phyloP scores from a whole-genome alignment of 1,140 invertebrate species.

The Galendromus occidentalis region DNA sequence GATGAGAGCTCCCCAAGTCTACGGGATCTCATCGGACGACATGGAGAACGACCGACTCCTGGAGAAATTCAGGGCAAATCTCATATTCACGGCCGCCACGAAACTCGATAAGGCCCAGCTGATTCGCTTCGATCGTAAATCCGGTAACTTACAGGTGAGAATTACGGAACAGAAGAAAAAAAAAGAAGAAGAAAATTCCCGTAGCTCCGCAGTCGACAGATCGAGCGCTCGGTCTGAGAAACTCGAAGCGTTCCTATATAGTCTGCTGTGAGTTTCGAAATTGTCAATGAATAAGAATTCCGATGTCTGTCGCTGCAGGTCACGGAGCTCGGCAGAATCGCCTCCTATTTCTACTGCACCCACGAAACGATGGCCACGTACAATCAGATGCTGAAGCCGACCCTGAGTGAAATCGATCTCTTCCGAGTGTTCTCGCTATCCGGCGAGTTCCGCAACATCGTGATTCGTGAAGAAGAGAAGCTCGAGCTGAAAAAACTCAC shows the following conservation, averaged over 20 bases:
- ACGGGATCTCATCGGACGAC: conserved; percentile 63
- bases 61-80: conserved; percentile 72
- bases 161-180: neutral
- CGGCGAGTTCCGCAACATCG: conserved; percentile 73
- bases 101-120: conserved; percentile 73
- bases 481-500: conserved; percentile 89
- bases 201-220: no score
- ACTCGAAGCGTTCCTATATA: no score
- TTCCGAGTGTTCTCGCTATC: conserved; percentile 98
- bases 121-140: conserved; percentile 86
- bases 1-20: conserved; percentile 61
- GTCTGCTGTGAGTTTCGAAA: neutral
- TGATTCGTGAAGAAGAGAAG: conserved; percentile 94
- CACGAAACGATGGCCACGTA: conserved; percentile 91
- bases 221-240: no score
- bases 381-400: conserved; percentile 88
- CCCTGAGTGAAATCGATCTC: conserved; percentile 88
- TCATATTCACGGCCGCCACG: conserved; percentile 89
- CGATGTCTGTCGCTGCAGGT: conserved; percentile 27
- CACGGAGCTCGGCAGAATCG: conserved; percentile 85
- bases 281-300: conserved; percentile 12
- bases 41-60: conserved; percentile 54
- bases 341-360: conserved; percentile 93
- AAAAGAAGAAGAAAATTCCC: neutral
- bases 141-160: conserved; percentile 62